Evolutionary conservation across 2,113 vertebrate species (phyloP), one percentile per base, ranked within the genome.

Genomic region (Danionella cerebrum): DNA sequence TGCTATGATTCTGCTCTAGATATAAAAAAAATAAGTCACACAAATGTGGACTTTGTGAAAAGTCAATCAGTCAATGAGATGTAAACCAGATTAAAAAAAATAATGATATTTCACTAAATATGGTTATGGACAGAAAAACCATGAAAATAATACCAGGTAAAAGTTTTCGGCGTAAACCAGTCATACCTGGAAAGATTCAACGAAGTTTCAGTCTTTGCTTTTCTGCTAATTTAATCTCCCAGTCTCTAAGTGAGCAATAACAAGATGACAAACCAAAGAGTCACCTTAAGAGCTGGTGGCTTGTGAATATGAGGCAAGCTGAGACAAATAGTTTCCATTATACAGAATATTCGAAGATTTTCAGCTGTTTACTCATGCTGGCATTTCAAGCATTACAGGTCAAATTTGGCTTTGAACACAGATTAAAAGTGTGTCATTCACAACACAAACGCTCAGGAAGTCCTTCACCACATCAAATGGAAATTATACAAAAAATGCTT

Each of bases 181-280:
- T 88, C 85, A 88, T 76, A 83, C 27, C 42, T 83, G 85, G 68
- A 88, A 54, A 57, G 72, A 80, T 85, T 86, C 80, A 18, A 71
- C 86, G 83, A 83, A 80, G 65, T 39, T 58, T 69, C 48, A 77
- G 44, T 71, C 71, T 73, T 81, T 74, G 69, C 14, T 21, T 18
- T 77, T 68, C 53, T 68, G 48, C 50, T 69, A 36, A 60, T 71
- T 31, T 69, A 50, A 69, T 41, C 67, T 69, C 4, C 54, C 72
- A 67, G 79, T 58, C 57, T 85, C 76, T 63, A 85, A 70, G 75
- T 85, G 83, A 88, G 77, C 82, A 77, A 77, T 74, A 33, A 25
- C 3, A 6, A 75, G 84, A 74, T 73, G 2, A 63, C 70, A 77
- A 63, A 76, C 69, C 66, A 66, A 58, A 69, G 22, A 14, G 54